Base-by-base conservation (phyloP, 2,888 invertebrate species). In the Leuctra nigra region DNA sequence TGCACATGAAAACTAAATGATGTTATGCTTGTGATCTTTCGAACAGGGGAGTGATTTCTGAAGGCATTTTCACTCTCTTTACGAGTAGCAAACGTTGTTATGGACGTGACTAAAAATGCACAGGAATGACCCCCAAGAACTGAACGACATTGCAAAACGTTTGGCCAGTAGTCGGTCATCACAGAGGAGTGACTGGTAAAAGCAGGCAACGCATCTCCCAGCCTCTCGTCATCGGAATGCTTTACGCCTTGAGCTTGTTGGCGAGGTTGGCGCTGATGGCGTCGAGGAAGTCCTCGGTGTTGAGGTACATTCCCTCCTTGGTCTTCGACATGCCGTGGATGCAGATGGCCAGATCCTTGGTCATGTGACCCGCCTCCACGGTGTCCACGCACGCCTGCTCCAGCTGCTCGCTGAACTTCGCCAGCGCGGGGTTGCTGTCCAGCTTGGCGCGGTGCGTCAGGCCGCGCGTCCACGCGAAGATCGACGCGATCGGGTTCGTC, bases 401-500 rank as follows among this genome's bases (percentile, higher is more conserved):
- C 61, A 93, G 74, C 23, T 78, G 74, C 36, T 76, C 68, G 2
- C 86, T 81, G 70, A 90, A 93, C 62, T 78, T 77, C n/a, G 75
- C 78, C 54, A 92, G 73, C 3, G 87, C 88, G 0, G 82, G 79
- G 29, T 87, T 92, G 61, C 76, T 74, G 68, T 93, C 93, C 38
- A 93, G 74, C 68, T 86, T 85, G 50, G 89, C 92, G 62, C 93
- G 79, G 69, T 93, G 93, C 53, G 82, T 78, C 47, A 93, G 77
- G 1, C 92, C 92, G 53, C 89, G 75, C 0, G 92, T 91, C 92
- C 92, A 93, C 9, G 92, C 93, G 73, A 87, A 93, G 67, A 93
- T 91, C 39, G 91, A 91, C 13, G 93, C 93, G 58, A 93, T 84
- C 9, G 93, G 91, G 74, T 93, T 93, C 56, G 93, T 93, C 61